Evolutionary conservation across 2,113 vertebrate species (phyloP), one percentile per base, ranked within the genome.

Genomic region (Pavo muticus): DNA sequence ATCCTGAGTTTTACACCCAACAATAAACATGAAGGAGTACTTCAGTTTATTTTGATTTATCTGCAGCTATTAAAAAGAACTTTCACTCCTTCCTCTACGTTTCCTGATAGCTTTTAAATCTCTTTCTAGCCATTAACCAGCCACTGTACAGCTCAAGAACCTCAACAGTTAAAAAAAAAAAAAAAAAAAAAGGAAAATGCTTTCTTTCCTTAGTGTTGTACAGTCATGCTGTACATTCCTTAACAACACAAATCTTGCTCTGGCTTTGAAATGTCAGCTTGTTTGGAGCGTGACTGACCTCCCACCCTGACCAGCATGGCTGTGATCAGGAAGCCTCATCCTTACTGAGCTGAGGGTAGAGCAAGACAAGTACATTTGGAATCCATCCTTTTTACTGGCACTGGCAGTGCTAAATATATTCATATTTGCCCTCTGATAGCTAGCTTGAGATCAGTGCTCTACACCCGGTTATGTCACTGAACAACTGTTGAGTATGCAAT

Each of bases 251-350:
- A 86, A 47, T 85, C 65, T 85, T 79, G 18, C 74, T 86, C 23
- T 60, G 85, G 25, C 78, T 91, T 86, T 85, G 78, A 94, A 74
- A 90, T 0, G 15, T 83, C 78, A 71, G 77, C 89, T 93, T 73
- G 50, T 89, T 92, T 94, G 84, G 87, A 93, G 72, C 13, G 10
- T 91, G 87, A 86, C 93, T 90, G 88, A 74, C 54, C 70, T 88
- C 90, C 82, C 63, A 77, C 40, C 72, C 79, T 80, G 57, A 45
- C 35, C 92, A 70, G 60, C 5, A 0, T 72, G 87, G 20, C 24
- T 87, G 67, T 89, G 54, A 85, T 25, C 37, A 76, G 87, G 81
- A 90, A 83, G 54, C 56, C n/a, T 87, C 0, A 0, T 90, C 54
- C 44, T 77, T 75, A 2, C 63, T 37, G 74, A 60, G 37, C 1